phyloP scores from a whole-genome alignment of 1,140 invertebrate genomes.

The Lineus longissimus region DNA sequence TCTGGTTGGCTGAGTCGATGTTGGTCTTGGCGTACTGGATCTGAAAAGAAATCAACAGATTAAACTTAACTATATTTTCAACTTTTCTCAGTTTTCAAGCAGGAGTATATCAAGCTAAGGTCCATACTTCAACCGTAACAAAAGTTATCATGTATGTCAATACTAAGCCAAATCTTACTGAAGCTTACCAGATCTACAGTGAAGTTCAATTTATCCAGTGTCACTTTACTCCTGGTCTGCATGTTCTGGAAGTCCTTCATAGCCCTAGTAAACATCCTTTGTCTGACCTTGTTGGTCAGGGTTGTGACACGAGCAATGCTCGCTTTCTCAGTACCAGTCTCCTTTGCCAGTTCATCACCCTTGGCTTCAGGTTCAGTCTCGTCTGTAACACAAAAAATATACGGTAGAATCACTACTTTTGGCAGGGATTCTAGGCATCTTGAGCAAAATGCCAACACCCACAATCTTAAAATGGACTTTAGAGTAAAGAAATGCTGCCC shows the following conservation, averaged over 20 bases:
- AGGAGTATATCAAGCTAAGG: not conserved
- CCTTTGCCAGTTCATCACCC: constrained; percentile 2
- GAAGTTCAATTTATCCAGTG: constrained; percentile 32
- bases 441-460: not conserved
- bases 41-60: constrained; percentile 17
- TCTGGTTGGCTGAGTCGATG: constrained; percentile 20
- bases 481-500: too few relatives aligned
- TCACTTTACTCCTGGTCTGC: constrained; percentile 31
- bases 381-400: not conserved
- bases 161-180: not conserved
- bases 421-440: not conserved
- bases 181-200: constrained; percentile 36
- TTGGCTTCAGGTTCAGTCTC: not conserved
- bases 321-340: constrained; percentile 25
- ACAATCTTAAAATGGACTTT: not conserved
- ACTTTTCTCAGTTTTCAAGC: not conserved
- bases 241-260: constrained; percentile 30
- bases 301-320: constrained; percentile 23
- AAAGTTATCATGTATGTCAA: not conserved
- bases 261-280: constrained; percentile 35
- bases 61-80: not conserved
- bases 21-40: constrained; percentile 31
- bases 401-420: not conserved
- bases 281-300: constrained; percentile 29
- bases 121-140: not conserved